Percentiles rank a stretch among this genome's conserved stretches.
These are phyloP conservation scores for Therioaphis trifolii DNA, from an alignment of 2,888 invertebrate genomes.

Conservation along the genomic window DNA sequence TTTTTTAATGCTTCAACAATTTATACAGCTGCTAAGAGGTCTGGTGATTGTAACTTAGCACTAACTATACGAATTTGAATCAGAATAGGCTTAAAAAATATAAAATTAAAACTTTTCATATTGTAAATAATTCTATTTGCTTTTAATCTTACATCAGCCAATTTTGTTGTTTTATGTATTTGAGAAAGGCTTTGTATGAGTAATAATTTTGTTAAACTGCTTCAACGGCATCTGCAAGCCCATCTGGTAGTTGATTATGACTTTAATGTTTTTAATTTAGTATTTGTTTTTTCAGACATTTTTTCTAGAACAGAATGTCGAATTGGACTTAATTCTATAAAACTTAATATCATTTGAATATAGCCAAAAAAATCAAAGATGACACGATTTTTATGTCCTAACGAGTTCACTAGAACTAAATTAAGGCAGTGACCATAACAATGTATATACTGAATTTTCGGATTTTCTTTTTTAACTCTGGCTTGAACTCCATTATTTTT, in stretches of 20 bases:
- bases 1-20: not conserved
- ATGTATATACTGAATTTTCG: too few relatives aligned
- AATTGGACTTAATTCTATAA: not conserved
- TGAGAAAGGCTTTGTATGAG: too few relatives aligned
- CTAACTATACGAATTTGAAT: slow-evolving; percentile 1
- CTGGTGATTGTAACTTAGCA: slow-evolving; percentile 2
- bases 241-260: not conserved
- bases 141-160: not conserved
- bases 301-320: not conserved
- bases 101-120: too few relatives aligned
- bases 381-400: not conserved
- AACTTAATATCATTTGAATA: not conserved
- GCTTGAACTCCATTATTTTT: too few relatives aligned
- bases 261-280: not conserved
- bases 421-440: not conserved
- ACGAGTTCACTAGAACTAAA: not conserved
- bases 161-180: not conserved
- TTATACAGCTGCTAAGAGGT: not conserved
- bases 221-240: not conserved
- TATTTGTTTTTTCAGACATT: not conserved
- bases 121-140: too few relatives aligned
- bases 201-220: slow-evolving; percentile 2
- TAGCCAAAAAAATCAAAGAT: not conserved
- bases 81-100: not conserved
- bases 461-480: too few relatives aligned